These are phyloP conservation scores for Brachypodius melanocephalos DNA, from an alignment of 2,113 vertebrate species.

Conservation along the genomic window DNA sequence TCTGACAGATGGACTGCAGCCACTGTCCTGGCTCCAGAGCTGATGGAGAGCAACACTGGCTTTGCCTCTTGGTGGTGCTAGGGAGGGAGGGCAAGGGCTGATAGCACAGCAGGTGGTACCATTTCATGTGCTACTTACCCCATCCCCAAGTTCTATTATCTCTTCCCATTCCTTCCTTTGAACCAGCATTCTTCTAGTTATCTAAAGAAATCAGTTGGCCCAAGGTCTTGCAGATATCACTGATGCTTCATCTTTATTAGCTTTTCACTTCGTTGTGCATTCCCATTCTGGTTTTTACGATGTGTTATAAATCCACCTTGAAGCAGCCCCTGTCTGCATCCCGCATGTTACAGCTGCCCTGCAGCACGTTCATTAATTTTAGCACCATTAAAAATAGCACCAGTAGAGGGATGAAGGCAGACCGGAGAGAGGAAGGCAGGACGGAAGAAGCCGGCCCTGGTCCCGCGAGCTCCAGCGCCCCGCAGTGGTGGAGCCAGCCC, in stretches of 20 bases:
- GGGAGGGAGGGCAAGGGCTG: not conserved
- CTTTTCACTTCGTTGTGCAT: not conserved
- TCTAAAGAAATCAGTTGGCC: slow-evolving; percentile 3
- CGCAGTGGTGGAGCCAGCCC: not conserved
- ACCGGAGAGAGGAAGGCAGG: not conserved
- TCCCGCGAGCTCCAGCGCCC: not conserved
- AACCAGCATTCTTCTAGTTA: not conserved
- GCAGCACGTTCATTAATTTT: slow-evolving; percentile 49
- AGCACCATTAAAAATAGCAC: slow-evolving; percentile 3
- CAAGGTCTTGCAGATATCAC: not conserved
- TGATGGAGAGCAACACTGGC: not conserved
- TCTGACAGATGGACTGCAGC: not conserved
- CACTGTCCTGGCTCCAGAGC: not conserved
- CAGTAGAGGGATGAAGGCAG: not conserved
- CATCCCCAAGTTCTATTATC: not conserved
- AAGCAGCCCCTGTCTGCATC: slow-evolving; percentile 25
- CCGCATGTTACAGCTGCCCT: not conserved
- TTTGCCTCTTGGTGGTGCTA: not conserved
- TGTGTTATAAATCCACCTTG: slow-evolving; percentile 31
- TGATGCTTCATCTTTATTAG: slow-evolving; percentile 36
- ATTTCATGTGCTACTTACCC: not conserved
- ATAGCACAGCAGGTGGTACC: not conserved
- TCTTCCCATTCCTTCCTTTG: not conserved
- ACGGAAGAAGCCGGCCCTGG: fast-evolving
- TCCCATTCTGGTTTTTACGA: not conserved